Evolutionary conservation across 2,888 invertebrate species (phyloP).

Genomic region (Phyto melanocephala): DNA sequence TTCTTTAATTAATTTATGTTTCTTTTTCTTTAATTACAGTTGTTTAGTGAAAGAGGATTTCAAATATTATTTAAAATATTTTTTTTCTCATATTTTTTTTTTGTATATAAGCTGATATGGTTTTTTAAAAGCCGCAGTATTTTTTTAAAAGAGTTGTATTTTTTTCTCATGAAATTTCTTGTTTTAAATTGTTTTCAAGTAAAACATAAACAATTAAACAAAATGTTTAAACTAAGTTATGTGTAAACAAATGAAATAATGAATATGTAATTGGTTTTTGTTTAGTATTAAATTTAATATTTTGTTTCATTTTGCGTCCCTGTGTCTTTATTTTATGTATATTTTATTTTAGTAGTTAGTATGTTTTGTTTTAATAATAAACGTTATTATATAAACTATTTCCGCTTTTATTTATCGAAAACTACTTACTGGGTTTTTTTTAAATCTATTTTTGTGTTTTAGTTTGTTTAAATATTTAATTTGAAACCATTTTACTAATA

Average conservation of each 20-base stretch:
- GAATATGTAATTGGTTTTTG: not conserved
- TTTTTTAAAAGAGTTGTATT: conserved; percentile 59
- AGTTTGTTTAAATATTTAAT: conserved; percentile 58
- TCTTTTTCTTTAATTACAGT: conserved; percentile 24
- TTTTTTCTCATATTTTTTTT: conserved; percentile 52
- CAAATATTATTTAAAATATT: conserved; percentile 25
- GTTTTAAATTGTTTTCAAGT: not conserved
- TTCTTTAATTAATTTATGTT: conserved; percentile 26
- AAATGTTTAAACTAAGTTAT: too few species aligned
- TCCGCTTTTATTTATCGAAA: conserved; percentile 61
- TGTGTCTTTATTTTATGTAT: conserved; percentile 64
- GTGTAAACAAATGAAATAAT: too few species aligned
- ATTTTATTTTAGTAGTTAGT: not conserved
- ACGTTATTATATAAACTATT: conserved; percentile 56
- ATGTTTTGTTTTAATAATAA: conserved; percentile 39
- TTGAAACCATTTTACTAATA: conserved; percentile 66
- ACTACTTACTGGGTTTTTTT: conserved; percentile 46
- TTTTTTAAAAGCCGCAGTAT: conserved; percentile 70
- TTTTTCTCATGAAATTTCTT: conserved; percentile 38
- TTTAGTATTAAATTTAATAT: conserved; percentile 20
- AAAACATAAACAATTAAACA: conserved; percentile 1
- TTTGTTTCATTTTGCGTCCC: conserved; percentile 62
- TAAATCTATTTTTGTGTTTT: conserved; percentile 29
- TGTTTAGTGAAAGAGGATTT: conserved; percentile 53
- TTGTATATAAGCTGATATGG: conserved; percentile 71